Base-by-base conservation (phyloP, 2,113 vertebrate genomes). In the Sprattus sprattus region DNA sequence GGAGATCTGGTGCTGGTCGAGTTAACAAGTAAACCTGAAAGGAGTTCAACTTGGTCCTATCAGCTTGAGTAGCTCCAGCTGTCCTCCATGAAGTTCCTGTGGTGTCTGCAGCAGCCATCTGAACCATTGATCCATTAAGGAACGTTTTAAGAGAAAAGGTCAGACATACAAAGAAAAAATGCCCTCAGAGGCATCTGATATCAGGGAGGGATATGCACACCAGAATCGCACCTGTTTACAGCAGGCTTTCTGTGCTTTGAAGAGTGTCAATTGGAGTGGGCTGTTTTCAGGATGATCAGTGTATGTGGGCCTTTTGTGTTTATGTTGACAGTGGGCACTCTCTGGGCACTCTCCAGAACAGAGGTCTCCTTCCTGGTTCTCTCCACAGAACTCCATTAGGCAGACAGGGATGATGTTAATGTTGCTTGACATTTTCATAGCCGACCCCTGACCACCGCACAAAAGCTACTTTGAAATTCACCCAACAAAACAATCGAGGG, bases 401-500 rank as follows among this genome's bases (percentile, higher is more conserved):
- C 81, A 81, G 20, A 83, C 60, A 13, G 75, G 82, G 22, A 81
- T 85, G 86, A 91, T 93, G 92, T 90, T 89, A 88, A 90, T 60
- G 81, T 45, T 54, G n/a, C 20, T 60, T 92, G 91, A 84, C 87
- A 90, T 90, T 93, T 92, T 84, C 90, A 94, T 89, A 86, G 88
- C 47, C 90, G 87, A 92, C 86, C 83, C 71, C 71, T 90, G 90
- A 91, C 60, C 91, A 54, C n/a, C 86, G 86, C 88, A 88, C 32
- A 89, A 88, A 45, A 78, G 57, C 85, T 87, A 84, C 80, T 87
- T 87, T 92, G 87, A 83, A 88, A 86, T 91, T 90, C 93, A 90
- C 91, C 50, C 88, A 85, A 89, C 89, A 91, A 90, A 87, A 84
- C 92, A 92, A 91, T 92, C 89, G 87, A 10, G 87, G 91, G 92